Evolutionary conservation across 2,888 invertebrate genomes (phyloP).

Genomic region (Dasysyrphus tricinctus): DNA sequence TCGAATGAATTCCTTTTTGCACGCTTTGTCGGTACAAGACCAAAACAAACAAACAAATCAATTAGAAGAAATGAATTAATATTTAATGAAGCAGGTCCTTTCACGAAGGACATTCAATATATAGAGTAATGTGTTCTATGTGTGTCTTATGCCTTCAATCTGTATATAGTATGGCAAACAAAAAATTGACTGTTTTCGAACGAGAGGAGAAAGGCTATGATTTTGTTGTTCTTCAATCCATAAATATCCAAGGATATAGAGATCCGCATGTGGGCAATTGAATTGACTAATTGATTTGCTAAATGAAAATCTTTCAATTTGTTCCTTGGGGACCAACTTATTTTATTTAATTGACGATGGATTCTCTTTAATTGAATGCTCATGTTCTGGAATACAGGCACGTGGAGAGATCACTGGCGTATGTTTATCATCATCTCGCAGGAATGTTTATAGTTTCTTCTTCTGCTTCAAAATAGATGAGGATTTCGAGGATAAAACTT

Average conservation of each 20-base stretch:
- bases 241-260: background rate
- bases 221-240: background rate
- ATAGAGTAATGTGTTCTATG: background rate
- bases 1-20: slow-evolving; percentile 17
- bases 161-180: background rate
- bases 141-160: background rate
- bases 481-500: background rate
- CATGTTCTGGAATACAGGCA: slow-evolving; percentile 1
- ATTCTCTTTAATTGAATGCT: slow-evolving; percentile 56
- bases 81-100: slow-evolving; percentile 65
- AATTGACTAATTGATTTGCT: slow-evolving; percentile 45
- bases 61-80: slow-evolving; percentile 71
- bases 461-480: background rate
- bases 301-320: slow-evolving; percentile 39
- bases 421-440: background rate
- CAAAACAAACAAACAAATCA: slow-evolving; percentile 61
- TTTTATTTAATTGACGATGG: slow-evolving; percentile 57
- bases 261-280: slow-evolving; percentile 16
- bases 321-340: slow-evolving; percentile 14
- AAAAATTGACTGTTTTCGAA: background rate
- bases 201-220: background rate
- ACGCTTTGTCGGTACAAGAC: slow-evolving; percentile 14
- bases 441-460: background rate
- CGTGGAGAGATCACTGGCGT: background rate
- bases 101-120: slow-evolving; percentile 38